These are phyloP conservation scores for Meghimatium bilineatum DNA, from an alignment of 2,888 invertebrate species.

Conservation along the genomic window DNA sequence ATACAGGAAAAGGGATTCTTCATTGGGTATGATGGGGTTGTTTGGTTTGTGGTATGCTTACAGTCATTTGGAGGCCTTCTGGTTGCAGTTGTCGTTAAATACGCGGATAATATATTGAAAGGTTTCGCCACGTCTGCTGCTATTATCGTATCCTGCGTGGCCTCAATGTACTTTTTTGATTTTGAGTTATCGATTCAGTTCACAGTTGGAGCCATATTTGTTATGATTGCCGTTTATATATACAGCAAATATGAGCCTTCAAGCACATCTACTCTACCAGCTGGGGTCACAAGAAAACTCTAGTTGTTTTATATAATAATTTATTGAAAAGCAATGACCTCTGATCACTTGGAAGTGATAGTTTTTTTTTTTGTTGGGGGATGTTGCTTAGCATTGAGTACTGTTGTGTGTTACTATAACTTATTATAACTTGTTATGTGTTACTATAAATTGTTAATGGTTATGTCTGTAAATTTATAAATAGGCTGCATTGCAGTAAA, in stretches of 20 bases:
- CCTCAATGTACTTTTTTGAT: conserved; percentile 93
- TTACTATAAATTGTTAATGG: too few relatives aligned
- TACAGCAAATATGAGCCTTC: conserved; percentile 80
- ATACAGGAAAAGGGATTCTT: conserved; percentile 84
- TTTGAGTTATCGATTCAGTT: conserved; percentile 92
- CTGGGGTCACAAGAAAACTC: background rate
- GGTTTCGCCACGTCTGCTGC: conserved; percentile 96
- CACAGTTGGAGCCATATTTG: conserved; percentile 88
- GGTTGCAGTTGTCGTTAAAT: conserved; percentile 98
- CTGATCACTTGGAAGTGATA: background rate
- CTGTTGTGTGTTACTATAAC: background rate
- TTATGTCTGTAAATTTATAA: too few relatives aligned
- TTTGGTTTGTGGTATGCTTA: conserved; percentile 86
- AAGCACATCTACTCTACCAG: background rate
- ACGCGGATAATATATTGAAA: conserved; percentile 98
- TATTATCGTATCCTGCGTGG: conserved; percentile 95
- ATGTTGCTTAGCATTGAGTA: background rate
- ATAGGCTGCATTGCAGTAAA: too few relatives aligned
- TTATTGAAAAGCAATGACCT: background rate
- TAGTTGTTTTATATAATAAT: background rate
- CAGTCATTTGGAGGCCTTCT: conserved; percentile 97
- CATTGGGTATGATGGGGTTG: conserved; percentile 81
- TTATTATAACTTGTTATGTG: too few relatives aligned
- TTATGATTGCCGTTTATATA: conserved; percentile 95
- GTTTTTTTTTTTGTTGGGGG: background rate